Conservation (phyloP, 2,888 invertebrate species). For the Cepaea hortensis region DNA sequence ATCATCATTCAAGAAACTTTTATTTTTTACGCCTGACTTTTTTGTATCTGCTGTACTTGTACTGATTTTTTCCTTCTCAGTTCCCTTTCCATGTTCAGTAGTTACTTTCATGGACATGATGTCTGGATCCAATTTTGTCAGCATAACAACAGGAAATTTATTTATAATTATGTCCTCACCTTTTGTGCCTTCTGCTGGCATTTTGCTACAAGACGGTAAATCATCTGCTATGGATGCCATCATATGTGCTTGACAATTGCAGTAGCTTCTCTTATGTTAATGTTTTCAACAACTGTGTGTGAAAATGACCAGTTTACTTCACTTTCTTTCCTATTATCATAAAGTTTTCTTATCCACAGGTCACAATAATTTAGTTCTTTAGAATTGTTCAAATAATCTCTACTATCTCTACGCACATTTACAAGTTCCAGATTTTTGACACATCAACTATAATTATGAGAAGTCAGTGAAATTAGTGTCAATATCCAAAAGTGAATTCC, state of each 20-base stretch:
- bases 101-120: neutral
- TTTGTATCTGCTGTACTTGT: neutral
- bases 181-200: neutral
- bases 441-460: too few species aligned
- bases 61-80: neutral
- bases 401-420: too few species aligned
- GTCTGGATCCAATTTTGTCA: conserved; percentile 27
- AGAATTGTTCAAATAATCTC: too few species aligned
- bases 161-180: neutral
- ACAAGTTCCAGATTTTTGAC: too few species aligned
- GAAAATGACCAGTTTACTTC: too few species aligned
- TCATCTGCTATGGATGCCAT: conserved; percentile 15
- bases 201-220: conserved; percentile 35
- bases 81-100: neutral
- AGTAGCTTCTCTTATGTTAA: too few species aligned
- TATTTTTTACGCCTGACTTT: conserved; percentile 12
- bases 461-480: too few species aligned
- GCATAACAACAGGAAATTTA: conserved; percentile 27
- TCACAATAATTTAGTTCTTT: too few species aligned
- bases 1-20: neutral
- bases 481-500: too few species aligned
- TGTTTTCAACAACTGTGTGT: too few species aligned
- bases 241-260: neutral
- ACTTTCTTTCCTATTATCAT: too few species aligned
- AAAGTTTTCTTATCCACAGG: too few species aligned